Evolutionary conservation across 2,888 invertebrate genomes (phyloP), one percentile per base, ranked within the genome.

Genomic region (Idaea aversata): DNA sequence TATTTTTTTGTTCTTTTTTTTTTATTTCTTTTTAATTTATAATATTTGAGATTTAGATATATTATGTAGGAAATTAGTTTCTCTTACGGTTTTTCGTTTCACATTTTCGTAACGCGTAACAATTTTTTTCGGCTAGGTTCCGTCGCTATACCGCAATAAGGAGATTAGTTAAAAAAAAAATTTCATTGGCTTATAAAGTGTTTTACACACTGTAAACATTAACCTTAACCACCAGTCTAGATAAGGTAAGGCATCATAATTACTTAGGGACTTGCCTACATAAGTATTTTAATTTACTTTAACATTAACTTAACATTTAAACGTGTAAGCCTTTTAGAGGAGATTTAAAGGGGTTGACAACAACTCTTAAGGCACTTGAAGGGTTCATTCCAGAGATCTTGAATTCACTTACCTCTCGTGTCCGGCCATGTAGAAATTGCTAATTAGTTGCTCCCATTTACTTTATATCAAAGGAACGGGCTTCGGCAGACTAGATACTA

Each of bases 291-390:
- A 47, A 7, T 47, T 47, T 47, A 47, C 10, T 47, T 47, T 47
- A 47, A 47, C 47, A 47, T 47, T 47, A 47, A 47, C 10, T 47
- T 60, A 25, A 60, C 25, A 60, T 47, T 47, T 47, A 47, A 47
- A 47, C 47, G 47, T 47, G 47, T 47, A 47, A 47, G 47, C 47
- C 47, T 47, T 47, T 47, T 10, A 47, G 47, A 2, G 13, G 47
- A 47, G 47, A 47, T 47, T 47, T 13, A 10, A 47, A 47, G 47
- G 47, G 47, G 47, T 47, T 47, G 47, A 47, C 47, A 47, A 47
- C 47, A 47, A 47, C 47, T 47, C 47, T 47, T 47, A 47, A 47
- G 47, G 47, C 47, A 47, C 47, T 47, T 10, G 47, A 13, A 6
- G 47, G 47, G 47, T 47, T 47, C 47, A 47, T 47, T 47, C 13